Conservation (phyloP, 2,113 vertebrate genomes). For the Python bivittatus region DNA sequence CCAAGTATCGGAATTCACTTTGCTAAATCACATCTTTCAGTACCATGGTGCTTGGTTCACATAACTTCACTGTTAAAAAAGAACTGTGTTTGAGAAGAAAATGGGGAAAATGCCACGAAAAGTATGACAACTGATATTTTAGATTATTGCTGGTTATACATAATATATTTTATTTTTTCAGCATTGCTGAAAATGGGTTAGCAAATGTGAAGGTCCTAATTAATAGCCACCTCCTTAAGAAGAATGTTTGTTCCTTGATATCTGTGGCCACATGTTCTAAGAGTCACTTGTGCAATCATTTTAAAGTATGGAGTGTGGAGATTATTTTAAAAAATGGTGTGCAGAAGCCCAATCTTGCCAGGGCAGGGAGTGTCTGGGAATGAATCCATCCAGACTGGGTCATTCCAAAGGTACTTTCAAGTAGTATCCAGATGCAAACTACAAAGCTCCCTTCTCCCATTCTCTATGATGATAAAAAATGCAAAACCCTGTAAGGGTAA, state of each 20-base stretch:
- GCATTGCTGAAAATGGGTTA: neutral
- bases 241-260: neutral
- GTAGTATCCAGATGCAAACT: neutral
- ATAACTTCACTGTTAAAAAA: slow-evolving; percentile 14
- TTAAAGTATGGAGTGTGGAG: neutral
- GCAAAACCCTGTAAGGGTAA: neutral
- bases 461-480: neutral
- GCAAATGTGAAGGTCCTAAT: neutral
- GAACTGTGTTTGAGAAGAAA: neutral
- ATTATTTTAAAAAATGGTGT: neutral
- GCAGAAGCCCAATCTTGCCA: neutral
- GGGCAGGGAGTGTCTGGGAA: neutral
- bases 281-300: neutral
- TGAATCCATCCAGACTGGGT: neutral
- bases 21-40: slow-evolving; percentile 48
- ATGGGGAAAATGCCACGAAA: neutral
- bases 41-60: slow-evolving; percentile 44
- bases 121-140: neutral
- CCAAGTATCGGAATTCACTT: slow-evolving; percentile 72
- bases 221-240: neutral
- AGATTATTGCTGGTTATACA: neutral
- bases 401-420: neutral
- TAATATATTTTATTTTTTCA: neutral
- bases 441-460: neutral
- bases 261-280: neutral